Evolutionary conservation across 1,140 invertebrate genomes (phyloP).

Genomic region (Neodiprion fabricii): DNA sequence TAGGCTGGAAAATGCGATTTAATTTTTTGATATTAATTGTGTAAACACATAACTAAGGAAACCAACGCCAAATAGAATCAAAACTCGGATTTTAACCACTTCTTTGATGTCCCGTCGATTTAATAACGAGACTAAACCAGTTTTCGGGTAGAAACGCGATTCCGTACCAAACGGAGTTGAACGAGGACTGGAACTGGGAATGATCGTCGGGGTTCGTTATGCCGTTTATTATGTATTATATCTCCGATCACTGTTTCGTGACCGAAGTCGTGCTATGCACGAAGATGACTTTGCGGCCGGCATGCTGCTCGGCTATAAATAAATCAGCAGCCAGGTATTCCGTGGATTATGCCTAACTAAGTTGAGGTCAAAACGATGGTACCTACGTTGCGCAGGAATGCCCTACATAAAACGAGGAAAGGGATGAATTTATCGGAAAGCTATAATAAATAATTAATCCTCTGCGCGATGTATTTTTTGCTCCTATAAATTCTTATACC

Average conservation of each 20-base stretch:
- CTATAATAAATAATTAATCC: not conserved
- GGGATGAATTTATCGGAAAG: not conserved
- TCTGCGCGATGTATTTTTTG: not conserved
- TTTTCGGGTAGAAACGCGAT: not conserved
- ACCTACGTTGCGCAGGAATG: not conserved
- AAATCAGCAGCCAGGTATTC: not conserved
- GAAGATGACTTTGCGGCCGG: slow-evolving; percentile 5
- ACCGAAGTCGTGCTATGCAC: slow-evolving; percentile 32
- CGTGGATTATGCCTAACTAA: not conserved
- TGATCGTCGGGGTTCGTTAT: not conserved
- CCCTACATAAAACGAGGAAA: not conserved
- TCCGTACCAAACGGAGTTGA: not conserved
- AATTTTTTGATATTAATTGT: too few species aligned
- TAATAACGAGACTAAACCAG: not conserved
- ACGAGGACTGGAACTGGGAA: not conserved
- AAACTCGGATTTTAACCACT: not conserved
- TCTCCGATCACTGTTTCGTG: slow-evolving; percentile 26
- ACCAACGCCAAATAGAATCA: too few species aligned
- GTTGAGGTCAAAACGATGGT: not conserved
- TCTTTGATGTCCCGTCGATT: not conserved
- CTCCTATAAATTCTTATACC: not conserved
- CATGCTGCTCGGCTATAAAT: not conserved
- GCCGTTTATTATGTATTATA: not conserved
- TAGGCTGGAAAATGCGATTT: too few species aligned
- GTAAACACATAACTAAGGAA: too few species aligned